Conservation (phyloP, 1,140 invertebrate genomes). For the Homarus americanus region DNA sequence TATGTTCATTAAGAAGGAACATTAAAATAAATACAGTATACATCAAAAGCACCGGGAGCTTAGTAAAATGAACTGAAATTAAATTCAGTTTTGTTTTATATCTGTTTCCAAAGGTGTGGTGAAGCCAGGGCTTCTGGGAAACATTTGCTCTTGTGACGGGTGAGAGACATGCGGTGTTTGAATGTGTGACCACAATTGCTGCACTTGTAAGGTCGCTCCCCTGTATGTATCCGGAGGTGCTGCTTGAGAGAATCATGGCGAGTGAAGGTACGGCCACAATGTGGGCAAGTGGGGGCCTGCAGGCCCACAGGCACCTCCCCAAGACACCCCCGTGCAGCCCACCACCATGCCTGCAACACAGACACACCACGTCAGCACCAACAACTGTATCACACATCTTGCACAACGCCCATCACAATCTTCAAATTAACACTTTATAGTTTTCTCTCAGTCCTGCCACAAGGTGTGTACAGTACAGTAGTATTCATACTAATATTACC, state of each 20-base stretch:
- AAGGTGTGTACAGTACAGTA: no score
- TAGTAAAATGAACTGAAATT: neutral
- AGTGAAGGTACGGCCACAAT: constrained; percentile 77
- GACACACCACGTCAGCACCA: constrained; percentile 53
- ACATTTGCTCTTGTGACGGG: constrained; percentile 59
- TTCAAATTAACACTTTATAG: neutral
- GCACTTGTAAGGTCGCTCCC: constrained; percentile 79
- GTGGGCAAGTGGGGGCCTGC: constrained; percentile 83
- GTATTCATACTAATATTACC: neutral
- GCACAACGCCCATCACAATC: constrained; percentile 6
- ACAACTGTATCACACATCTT: constrained; percentile 23
- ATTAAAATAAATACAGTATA: neutral
- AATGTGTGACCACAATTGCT: constrained; percentile 84
- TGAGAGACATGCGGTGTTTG: constrained; percentile 70
- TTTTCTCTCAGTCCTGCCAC: constrained; percentile 6
- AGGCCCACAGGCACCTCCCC: constrained; percentile 33
- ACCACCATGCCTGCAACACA: constrained; percentile 69
- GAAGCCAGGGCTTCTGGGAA: constrained; percentile 9
- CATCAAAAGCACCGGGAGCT: constrained; percentile 2
- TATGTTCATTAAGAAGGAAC: neutral
- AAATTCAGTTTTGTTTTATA: neutral
- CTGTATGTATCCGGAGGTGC: constrained; percentile 70
- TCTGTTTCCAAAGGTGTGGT: neutral
- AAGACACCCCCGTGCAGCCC: constrained; percentile 55
- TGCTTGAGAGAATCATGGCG: constrained; percentile 72